These are phyloP conservation scores for Andrena bucephala DNA, from an alignment of 2,888 invertebrate species.

Conservation along the genomic window DNA sequence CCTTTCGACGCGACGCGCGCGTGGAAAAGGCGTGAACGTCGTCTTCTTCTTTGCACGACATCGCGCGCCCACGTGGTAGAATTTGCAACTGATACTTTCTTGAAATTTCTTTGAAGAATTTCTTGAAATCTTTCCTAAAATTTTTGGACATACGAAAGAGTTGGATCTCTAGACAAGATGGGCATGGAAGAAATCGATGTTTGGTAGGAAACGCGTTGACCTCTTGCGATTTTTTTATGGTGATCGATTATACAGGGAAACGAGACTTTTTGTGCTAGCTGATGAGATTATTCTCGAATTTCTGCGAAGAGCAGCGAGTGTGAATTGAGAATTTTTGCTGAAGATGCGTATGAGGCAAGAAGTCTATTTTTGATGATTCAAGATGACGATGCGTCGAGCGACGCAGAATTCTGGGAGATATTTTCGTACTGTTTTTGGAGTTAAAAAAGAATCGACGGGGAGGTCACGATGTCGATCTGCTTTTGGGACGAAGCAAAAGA, in stretches of 20 bases:
- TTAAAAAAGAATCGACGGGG: constrained; percentile 2
- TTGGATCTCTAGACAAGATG: too few species aligned
- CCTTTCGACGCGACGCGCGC: constrained; percentile 5
- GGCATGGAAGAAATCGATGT: too few species aligned
- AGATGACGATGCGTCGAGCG: constrained; percentile 10
- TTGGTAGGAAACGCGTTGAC: too few species aligned
- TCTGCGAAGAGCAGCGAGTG: not conserved
- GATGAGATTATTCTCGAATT: constrained; percentile 4
- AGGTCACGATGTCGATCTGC: not conserved
- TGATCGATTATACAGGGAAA: too few species aligned
- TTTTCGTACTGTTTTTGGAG: constrained; percentile 30
- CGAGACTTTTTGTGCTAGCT: too few species aligned
- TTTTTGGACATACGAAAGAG: too few species aligned
- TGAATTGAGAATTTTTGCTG: not conserved
- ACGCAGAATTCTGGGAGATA: constrained; percentile 14
- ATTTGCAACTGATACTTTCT: not conserved
- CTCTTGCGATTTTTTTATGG: too few species aligned
- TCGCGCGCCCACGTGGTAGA: not conserved
- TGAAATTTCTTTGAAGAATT: too few species aligned
- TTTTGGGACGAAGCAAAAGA: not conserved
- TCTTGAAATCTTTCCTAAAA: too few species aligned
- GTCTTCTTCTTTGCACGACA: not conserved
- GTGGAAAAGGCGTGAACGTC: not conserved
- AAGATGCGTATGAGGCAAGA: not conserved
- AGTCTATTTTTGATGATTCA: constrained; percentile 38